Conservation (phyloP, 1,140 invertebrate species). For the Pollicipes pollicipes region DNA sequence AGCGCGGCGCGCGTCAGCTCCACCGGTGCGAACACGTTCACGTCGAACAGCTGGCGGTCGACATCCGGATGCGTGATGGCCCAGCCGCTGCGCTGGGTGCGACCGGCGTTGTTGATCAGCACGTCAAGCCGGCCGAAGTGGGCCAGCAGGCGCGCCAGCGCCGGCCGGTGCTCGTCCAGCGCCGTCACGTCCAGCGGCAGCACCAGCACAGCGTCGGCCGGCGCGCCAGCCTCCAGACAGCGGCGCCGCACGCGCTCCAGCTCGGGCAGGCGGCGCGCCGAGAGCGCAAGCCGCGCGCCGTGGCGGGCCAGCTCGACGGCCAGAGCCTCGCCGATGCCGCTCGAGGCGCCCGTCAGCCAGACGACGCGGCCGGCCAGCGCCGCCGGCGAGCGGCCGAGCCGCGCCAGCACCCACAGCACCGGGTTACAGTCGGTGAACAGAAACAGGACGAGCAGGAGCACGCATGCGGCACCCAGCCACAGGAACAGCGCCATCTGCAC, state of each 20-base stretch:
- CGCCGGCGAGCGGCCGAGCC: background rate
- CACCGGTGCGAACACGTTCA: slow-evolving; percentile 61
- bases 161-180: slow-evolving; percentile 38
- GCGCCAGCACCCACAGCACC: background rate
- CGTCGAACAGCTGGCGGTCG: slow-evolving; percentile 56
- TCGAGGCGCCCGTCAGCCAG: slow-evolving; percentile 77
- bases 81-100: slow-evolving; percentile 59
- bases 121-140: slow-evolving; percentile 61
- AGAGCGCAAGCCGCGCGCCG: slow-evolving; percentile 51
- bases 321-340: slow-evolving; percentile 65
- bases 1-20: slow-evolving; percentile 38
- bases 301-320: slow-evolving; percentile 49
- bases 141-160: slow-evolving; percentile 43
- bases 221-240: slow-evolving; percentile 40
- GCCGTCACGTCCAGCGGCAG: slow-evolving; percentile 51
- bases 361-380: slow-evolving; percentile 49
- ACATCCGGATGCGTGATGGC: slow-evolving; percentile 53
- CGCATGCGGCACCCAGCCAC: background rate
- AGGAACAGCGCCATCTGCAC: background rate
- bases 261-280: slow-evolving; percentile 50
- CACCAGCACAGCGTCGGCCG: slow-evolving; percentile 43
- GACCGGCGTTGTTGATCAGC: slow-evolving; percentile 61
- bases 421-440: slow-evolving; percentile 1
- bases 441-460: background rate
- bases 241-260: slow-evolving; percentile 52